These are phyloP conservation scores for Ageneiosus marmoratus DNA, from an alignment of 2,113 vertebrate genomes.

Conservation along the genomic window DNA sequence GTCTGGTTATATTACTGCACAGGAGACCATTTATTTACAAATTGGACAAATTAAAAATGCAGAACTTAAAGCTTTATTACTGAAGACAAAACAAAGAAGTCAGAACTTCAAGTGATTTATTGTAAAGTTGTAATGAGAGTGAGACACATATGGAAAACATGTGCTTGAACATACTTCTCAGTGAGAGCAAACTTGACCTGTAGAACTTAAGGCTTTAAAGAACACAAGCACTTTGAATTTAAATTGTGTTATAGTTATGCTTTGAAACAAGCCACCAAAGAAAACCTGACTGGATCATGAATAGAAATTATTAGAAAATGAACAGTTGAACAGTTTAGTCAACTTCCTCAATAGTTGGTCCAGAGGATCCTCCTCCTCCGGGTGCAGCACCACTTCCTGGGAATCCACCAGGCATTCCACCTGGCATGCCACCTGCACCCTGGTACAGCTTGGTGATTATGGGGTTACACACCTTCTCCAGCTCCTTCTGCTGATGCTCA, in stretches of 20 bases:
- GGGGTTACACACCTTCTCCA: slow-evolving; percentile 80
- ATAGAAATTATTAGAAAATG: background rate
- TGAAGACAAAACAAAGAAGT: background rate
- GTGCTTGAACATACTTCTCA: slow-evolving; percentile 39
- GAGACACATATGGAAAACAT: slow-evolving; percentile 1
- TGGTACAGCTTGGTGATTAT: slow-evolving; percentile 77
- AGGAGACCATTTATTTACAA: background rate
- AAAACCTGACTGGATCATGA: background rate
- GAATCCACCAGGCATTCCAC: slow-evolving; percentile 76
- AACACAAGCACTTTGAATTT: background rate
- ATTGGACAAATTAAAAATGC: background rate
- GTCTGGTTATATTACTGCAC: background rate
- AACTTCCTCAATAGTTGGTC: slow-evolving; percentile 76
- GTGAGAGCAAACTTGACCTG: slow-evolving; percentile 29
- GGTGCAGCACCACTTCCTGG: slow-evolving; percentile 58
- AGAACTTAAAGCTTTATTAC: background rate
- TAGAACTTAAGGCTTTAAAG: background rate
- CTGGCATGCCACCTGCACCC: slow-evolving; percentile 60
- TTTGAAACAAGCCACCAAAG: slow-evolving; percentile 33
- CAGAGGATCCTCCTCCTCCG: slow-evolving; percentile 61
- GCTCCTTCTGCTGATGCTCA: slow-evolving; percentile 91
- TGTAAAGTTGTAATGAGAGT: background rate
- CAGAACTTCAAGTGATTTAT: slow-evolving; percentile 2
- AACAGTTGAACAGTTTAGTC: slow-evolving; percentile 58
- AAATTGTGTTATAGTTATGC: background rate